A percentile compares a stretch with the other conserved stretches of the same genome.
Conservation (phyloP, 2,113 vertebrate genomes). For the Chrysemys picta region DNA sequence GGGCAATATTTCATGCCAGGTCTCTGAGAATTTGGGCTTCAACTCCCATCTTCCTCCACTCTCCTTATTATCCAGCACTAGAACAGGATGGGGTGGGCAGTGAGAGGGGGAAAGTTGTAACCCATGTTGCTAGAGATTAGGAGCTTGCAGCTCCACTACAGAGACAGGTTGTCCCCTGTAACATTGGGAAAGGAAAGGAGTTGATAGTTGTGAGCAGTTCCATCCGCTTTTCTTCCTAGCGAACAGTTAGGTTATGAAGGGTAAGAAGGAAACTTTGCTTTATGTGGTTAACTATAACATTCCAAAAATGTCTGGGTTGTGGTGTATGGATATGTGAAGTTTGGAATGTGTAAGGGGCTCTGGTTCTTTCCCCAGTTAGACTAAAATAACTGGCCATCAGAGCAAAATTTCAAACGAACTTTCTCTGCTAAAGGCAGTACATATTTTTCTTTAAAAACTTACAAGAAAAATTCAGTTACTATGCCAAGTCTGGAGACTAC, state of each 20-base stretch:
- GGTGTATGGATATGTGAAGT: neutral
- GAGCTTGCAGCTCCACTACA: neutral
- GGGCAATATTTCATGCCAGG: neutral
- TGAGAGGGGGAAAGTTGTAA: neutral
- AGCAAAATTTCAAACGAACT: neutral
- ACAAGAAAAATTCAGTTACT: neutral
- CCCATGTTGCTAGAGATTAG: neutral
- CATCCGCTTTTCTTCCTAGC: neutral
- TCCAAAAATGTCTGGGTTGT: neutral
- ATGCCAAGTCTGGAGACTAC: neutral
- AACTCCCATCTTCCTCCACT: neutral
- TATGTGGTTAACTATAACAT: neutral
- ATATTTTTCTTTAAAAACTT: neutral
- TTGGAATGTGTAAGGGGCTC: constrained; percentile 1
- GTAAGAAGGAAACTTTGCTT: neutral
- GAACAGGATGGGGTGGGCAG: neutral
- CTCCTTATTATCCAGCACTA: neutral
- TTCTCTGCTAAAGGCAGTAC: neutral
- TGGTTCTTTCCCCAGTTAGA: neutral
- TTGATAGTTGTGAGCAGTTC: neutral
- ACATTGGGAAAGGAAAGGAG: neutral
- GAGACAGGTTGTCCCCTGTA: neutral
- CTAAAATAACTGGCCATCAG: neutral
- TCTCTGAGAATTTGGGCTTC: neutral
- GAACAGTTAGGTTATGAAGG: neutral